Percentiles rank a stretch among this genome's conserved stretches.
These are phyloP conservation scores for Carapus acus DNA, from an alignment of 2,797 vertebrate genomes.

Conservation along the genomic window DNA sequence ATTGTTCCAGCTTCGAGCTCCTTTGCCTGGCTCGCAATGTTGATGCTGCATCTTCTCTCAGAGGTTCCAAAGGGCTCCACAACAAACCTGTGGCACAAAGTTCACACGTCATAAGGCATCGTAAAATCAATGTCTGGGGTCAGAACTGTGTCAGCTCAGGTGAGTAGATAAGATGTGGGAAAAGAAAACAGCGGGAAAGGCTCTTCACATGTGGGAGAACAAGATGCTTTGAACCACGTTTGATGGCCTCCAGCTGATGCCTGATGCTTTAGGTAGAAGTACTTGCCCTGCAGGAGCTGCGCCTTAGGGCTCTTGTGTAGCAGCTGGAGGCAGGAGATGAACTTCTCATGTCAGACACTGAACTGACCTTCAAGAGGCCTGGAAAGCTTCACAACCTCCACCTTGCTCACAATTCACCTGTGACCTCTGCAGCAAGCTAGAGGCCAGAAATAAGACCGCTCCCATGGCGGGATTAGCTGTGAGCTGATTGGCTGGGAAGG, in stretches of 20 bases:
- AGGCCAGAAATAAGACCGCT: not conserved
- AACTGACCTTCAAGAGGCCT: conserved; percentile 22
- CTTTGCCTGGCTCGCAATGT: not conserved
- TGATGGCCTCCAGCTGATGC: no score
- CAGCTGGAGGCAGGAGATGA: conserved; percentile 9
- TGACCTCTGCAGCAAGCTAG: not conserved
- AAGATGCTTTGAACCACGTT: no score
- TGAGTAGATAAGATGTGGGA: no score
- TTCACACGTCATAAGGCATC: not conserved
- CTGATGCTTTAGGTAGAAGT: no score
- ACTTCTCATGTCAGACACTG: conserved; percentile 23
- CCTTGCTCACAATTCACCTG: not conserved
- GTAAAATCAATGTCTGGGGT: no score
- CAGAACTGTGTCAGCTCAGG: no score
- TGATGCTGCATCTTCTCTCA: no score
- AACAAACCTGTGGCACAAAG: not conserved
- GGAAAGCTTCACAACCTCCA: conserved; percentile 22
- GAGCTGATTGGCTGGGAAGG: no score
- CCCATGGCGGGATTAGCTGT: no score
- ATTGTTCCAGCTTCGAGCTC: not conserved
- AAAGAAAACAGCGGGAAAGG: no score
- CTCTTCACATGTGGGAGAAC: no score
- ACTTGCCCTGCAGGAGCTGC: conserved; percentile 6
- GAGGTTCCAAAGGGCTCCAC: not conserved
- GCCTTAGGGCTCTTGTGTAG: conserved; percentile 14